phyloP scores from a whole-genome alignment of 1,140 invertebrate species.

The Spodoptera frugiperda region DNA sequence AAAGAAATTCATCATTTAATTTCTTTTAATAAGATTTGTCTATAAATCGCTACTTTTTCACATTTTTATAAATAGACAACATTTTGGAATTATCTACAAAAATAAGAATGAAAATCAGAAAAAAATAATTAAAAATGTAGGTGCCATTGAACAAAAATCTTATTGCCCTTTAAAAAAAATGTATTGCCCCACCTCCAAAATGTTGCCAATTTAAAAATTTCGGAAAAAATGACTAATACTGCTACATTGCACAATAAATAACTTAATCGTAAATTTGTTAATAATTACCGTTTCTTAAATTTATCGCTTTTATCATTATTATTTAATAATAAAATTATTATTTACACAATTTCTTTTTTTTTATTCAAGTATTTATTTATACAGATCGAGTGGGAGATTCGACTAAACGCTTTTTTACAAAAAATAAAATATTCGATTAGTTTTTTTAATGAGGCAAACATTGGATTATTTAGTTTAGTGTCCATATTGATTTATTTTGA shows the following conservation, averaged over 20 bases:
- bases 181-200: conserved; percentile 20
- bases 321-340: conserved; percentile 29
- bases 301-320: conserved; percentile 24
- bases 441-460: conserved; percentile 5
- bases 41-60: conserved; percentile 71
- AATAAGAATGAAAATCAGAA: not conserved
- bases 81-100: conserved; percentile 49
- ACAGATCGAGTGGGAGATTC: conserved; percentile 66
- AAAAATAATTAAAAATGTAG: not conserved
- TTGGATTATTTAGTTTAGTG: not conserved
- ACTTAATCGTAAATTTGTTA: conserved; percentile 65
- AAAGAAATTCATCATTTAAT: conserved; percentile 43
- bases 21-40: conserved; percentile 68
- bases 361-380: conserved; percentile 5
- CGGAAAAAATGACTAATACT: conserved; percentile 69
- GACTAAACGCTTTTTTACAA: conserved; percentile 39
- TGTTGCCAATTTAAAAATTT: conserved; percentile 44
- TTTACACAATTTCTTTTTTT: conserved; percentile 52
- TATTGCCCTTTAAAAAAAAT: not conserved
- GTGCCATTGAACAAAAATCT: not conserved
- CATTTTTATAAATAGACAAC: conserved; percentile 54
- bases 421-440: not conserved
- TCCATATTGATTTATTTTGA: not conserved
- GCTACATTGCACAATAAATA: conserved; percentile 85
- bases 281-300: conserved; percentile 55